A percentile compares a stretch with the other conserved stretches of the same genome.
phyloP scores from a whole-genome alignment of 2,797 vertebrate species.

The Sebastes paucispinis region DNA sequence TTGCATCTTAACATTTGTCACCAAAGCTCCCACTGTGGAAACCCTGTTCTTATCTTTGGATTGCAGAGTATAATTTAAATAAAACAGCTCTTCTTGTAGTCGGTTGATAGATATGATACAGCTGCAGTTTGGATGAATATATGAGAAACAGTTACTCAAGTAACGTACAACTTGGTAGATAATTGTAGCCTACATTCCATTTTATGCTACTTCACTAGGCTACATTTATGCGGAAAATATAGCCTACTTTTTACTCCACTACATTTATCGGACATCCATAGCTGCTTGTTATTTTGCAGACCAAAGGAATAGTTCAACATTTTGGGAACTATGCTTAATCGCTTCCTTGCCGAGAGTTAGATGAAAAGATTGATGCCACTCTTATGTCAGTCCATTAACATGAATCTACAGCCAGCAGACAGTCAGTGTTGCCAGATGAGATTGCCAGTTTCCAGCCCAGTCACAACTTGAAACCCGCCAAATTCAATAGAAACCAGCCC shows the following conservation, averaged over 20 bases:
- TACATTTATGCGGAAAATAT: background rate
- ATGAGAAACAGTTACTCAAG: slow-evolving; percentile 2
- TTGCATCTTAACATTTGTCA: slow-evolving; percentile 35
- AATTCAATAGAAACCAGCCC: too few species aligned
- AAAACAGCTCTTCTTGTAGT: background rate
- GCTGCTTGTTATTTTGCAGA: background rate
- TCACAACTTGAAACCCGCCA: too few species aligned
- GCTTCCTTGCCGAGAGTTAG: background rate
- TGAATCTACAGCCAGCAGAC: too few species aligned
- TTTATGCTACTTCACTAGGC: background rate
- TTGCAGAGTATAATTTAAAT: slow-evolving; percentile 6
- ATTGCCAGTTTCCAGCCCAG: too few species aligned
- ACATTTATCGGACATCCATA: background rate
- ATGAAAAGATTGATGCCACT: too few species aligned
- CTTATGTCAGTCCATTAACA: too few species aligned
- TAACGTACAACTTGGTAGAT: background rate
- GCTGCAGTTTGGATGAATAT: slow-evolving; percentile 16
- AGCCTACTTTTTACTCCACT: background rate
- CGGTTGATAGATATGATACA: slow-evolving; percentile 14
- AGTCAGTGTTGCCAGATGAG: too few species aligned
- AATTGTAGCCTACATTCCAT: background rate
- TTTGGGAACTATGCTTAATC: background rate
- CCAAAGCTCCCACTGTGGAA: background rate
- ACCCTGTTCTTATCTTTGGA: slow-evolving; percentile 27
- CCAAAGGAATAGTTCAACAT: background rate